Conservation (phyloP, 2,113 vertebrate genomes). For the Girardinichthys multiradiatus region DNA sequence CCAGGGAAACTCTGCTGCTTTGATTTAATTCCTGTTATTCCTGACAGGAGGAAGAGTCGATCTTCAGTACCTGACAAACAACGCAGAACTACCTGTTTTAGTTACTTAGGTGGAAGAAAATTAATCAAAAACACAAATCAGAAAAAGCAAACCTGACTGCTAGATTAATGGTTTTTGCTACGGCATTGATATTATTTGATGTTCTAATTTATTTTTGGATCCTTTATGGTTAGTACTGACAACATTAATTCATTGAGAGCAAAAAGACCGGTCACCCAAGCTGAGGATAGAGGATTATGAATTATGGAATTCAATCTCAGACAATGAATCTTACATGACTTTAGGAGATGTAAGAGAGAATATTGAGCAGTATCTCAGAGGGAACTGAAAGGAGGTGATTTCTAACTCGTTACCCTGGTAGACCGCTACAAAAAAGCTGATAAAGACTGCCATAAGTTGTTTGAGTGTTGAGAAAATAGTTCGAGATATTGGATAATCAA, state of each 20-base stretch:
- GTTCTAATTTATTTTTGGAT: conserved; percentile 25
- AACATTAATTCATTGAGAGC: conserved; percentile 40
- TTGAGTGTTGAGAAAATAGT: background rate
- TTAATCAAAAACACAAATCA: conserved; percentile 12
- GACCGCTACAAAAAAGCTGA: background rate
- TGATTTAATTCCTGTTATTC: conserved; percentile 41
- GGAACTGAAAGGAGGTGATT: conserved; percentile 19
- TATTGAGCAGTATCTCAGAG: conserved; percentile 28
- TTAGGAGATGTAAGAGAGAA: conserved; percentile 30
- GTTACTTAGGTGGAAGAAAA: conserved; percentile 16
- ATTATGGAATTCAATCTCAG: conserved; percentile 58
- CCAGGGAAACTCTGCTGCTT: conserved; percentile 36
- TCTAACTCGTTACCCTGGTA: conserved; percentile 14
- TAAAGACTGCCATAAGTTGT: conserved; percentile 3
- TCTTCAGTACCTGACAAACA: conserved; percentile 18
- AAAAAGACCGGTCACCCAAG: conserved; percentile 13
- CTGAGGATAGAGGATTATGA: conserved; percentile 32
- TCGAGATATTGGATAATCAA: background rate
- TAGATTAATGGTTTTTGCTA: conserved; percentile 18
- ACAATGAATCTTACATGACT: conserved; percentile 62
- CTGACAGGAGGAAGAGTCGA: conserved; percentile 14
- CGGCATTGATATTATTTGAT: conserved; percentile 15
- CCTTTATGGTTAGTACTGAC: conserved; percentile 31
- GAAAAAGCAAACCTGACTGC: background rate
- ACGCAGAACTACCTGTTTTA: conserved; percentile 25